phyloP scores from a whole-genome alignment of 2,797 vertebrate genomes.

The Myripristis murdjan region DNA sequence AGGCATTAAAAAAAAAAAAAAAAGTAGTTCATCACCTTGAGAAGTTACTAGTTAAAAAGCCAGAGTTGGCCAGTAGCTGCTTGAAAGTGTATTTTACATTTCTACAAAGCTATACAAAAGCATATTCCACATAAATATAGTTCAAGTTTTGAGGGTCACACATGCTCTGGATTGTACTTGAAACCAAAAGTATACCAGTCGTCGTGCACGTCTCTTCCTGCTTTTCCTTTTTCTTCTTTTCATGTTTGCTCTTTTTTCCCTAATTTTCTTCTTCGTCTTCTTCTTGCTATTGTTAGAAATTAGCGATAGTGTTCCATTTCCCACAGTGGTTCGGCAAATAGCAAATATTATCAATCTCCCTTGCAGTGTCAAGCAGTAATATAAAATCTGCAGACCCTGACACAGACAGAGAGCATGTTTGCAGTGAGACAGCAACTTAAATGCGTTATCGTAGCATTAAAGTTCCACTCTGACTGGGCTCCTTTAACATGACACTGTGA shows the following conservation, averaged over 20 bases:
- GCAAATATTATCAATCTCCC: conserved; percentile 27
- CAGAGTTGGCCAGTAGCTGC: too few relatives aligned
- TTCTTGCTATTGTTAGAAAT: conserved; percentile 14
- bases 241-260: too few relatives aligned
- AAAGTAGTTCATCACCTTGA: too few relatives aligned
- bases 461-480: conserved; percentile 65
- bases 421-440: conserved; percentile 74
- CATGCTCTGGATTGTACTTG: background rate
- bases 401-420: conserved; percentile 56
- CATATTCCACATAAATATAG: too few relatives aligned
- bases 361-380: conserved; percentile 32
- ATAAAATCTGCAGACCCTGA: conserved; percentile 45
- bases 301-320: conserved; percentile 10
- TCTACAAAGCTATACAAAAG: too few relatives aligned
- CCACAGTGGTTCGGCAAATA: conserved; percentile 27
- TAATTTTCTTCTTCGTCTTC: background rate
- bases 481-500: conserved; percentile 65
- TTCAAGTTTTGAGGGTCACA: too few relatives aligned
- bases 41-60: too few relatives aligned
- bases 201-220: background rate
- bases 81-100: too few relatives aligned
- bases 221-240: background rate
- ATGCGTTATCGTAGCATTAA: conserved; percentile 77
- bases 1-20: too few relatives aligned
- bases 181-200: background rate